A percentile compares a stretch with the other conserved stretches of the same genome.
Evolutionary conservation across 2,113 vertebrate genomes (phyloP).

Genomic region (Ciconia boyciana): DNA sequence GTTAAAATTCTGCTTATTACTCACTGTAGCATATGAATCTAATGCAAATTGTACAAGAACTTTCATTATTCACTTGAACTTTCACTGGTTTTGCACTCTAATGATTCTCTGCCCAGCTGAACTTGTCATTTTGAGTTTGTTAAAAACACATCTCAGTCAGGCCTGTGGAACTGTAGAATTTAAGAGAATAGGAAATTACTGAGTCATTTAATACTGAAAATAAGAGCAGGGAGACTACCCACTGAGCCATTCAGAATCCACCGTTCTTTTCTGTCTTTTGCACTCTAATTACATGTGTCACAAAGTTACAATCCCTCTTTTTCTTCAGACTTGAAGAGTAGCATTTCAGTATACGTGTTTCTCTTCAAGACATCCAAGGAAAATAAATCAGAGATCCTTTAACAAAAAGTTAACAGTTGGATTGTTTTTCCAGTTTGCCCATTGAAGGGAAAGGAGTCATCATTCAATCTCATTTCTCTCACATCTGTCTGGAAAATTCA

Average conservation of each 20-base stretch:
- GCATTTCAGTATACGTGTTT: background rate
- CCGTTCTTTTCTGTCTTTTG: background rate
- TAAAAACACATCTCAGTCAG: background rate
- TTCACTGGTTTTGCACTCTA: background rate
- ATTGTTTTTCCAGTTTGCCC: background rate
- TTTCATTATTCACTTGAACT: background rate
- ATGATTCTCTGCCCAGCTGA: background rate
- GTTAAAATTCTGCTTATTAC: constrained; percentile 12
- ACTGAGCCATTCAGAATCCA: background rate
- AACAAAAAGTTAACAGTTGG: background rate
- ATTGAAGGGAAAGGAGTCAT: background rate
- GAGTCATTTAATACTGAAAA: constrained; percentile 1
- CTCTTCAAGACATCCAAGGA: background rate
- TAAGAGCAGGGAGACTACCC: background rate
- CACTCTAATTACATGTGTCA: background rate
- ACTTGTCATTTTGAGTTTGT: background rate
- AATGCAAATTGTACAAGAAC: background rate
- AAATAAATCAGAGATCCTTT: background rate
- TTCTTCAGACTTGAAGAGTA: background rate
- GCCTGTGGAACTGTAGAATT: background rate
- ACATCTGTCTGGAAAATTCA: background rate
- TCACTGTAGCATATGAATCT: constrained; percentile 13
- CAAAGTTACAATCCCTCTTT: background rate
- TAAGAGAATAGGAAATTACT: constrained; percentile 14
- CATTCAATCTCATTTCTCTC: background rate